Evolutionary conservation across 2,797 vertebrate species (phyloP).

Genomic region (Enteromius treurensis): DNA sequence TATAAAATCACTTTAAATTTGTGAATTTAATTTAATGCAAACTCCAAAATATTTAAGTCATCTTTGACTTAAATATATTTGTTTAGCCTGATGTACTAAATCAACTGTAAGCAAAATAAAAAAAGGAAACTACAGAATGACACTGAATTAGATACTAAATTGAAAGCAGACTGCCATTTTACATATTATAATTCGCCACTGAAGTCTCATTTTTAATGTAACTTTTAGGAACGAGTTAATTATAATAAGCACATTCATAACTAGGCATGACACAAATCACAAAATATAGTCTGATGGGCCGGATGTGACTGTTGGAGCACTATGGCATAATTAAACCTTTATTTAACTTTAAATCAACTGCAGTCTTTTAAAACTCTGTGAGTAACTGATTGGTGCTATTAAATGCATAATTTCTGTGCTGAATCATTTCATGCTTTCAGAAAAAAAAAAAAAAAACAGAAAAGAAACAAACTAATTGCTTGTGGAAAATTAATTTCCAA

Average conservation of each 20-base stretch:
- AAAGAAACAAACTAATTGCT: constrained; percentile 12
- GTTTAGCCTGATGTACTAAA: too few relatives aligned
- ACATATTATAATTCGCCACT: background rate
- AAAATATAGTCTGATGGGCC: background rate
- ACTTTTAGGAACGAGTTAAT: background rate
- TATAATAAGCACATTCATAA: constrained; percentile 7
- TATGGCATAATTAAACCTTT: background rate
- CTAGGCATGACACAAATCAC: background rate
- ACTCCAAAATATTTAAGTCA: too few relatives aligned
- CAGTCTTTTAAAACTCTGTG: background rate
- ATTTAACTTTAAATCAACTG: constrained; percentile 12
- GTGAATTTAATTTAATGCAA: too few relatives aligned
- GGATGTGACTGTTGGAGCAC: background rate
- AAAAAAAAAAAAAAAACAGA: background rate
- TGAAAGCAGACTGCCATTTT: background rate
- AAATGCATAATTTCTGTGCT: background rate
- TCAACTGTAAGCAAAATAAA: too few relatives aligned
- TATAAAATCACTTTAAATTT: too few relatives aligned
- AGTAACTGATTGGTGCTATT: background rate
- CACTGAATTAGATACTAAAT: background rate
- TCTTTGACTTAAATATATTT: too few relatives aligned
- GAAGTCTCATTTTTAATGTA: background rate
- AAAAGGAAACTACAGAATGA: background rate
- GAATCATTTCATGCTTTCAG: background rate
- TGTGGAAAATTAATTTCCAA: constrained; percentile 18